These are phyloP conservation scores for Eustalomyia histrio DNA, from an alignment of 2,888 invertebrate genomes.

Conservation along the genomic window DNA sequence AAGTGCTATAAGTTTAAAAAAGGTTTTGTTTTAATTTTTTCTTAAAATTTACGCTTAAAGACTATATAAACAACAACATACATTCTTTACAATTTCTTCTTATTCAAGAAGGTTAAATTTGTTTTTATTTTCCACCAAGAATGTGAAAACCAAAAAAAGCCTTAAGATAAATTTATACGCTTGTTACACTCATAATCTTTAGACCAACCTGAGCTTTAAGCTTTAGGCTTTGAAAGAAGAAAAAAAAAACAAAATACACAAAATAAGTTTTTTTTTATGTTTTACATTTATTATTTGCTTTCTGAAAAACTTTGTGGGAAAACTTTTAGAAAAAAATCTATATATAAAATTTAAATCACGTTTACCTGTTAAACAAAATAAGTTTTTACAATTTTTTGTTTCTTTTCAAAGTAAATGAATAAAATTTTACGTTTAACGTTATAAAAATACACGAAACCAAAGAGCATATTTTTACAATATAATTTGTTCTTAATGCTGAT, in stretches of 20 bases:
- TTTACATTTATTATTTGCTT: not conserved
- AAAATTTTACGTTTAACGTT: not conserved
- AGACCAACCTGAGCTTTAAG: slow-evolving; percentile 12
- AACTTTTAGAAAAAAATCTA: slow-evolving; percentile 42
- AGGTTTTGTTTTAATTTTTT: not conserved
- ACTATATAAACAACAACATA: slow-evolving; percentile 29
- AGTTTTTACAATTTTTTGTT: slow-evolving; percentile 49
- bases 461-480: no score
- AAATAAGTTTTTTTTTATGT: not conserved
- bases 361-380: slow-evolving; percentile 50
- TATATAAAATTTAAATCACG: slow-evolving; percentile 61
- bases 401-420: slow-evolving; percentile 28
- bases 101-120: slow-evolving; percentile 11
- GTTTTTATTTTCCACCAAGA: slow-evolving; percentile 3
- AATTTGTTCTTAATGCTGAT: no score
- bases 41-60: slow-evolving; percentile 20
- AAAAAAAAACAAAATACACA: not conserved
- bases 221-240: slow-evolving; percentile 26
- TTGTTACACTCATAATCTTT: slow-evolving; percentile 12
- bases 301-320: slow-evolving; percentile 19
- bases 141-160: slow-evolving; percentile 8
- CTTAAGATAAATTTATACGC: slow-evolving; percentile 10
- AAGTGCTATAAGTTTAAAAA: not conserved
- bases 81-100: slow-evolving; percentile 18
- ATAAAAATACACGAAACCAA: not conserved